phyloP scores from a whole-genome alignment of 92 coral and sea anemone species.

The Porites divaricata region DNA sequence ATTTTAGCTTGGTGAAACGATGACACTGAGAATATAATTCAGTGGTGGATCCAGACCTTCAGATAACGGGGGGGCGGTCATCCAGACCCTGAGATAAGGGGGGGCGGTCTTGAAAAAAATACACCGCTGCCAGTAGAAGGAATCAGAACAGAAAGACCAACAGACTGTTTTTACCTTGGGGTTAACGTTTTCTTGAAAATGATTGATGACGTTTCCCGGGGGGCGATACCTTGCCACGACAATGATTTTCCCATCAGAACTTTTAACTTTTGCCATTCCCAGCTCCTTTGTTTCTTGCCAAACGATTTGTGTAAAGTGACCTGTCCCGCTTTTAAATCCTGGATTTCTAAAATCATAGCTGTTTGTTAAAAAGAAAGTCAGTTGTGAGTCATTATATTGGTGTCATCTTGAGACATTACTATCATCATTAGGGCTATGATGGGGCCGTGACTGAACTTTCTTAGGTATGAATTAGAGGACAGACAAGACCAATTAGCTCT shows the following conservation, averaged over 20 bases:
- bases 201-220: slow-evolving; percentile 60
- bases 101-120: too few relatives aligned
- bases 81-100: too few relatives aligned
- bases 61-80: too few relatives aligned
- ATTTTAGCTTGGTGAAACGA: too few relatives aligned
- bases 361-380: neutral
- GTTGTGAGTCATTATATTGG: neutral
- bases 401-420: neutral
- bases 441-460: too few relatives aligned
- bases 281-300: slow-evolving; percentile 70
- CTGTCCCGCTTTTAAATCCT: slow-evolving; percentile 69
- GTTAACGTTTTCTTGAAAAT: slow-evolving; percentile 62
- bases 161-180: slow-evolving; percentile 15
- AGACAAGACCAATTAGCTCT: too few relatives aligned
- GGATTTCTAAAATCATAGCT: slow-evolving; percentile 66
- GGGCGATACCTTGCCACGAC: slow-evolving; percentile 72
- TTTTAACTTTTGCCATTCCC: slow-evolving; percentile 56
- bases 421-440: too few relatives aligned
- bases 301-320: slow-evolving; percentile 74
- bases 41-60: too few relatives aligned
- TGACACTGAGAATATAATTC: too few relatives aligned
- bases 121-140: too few relatives aligned
- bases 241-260: slow-evolving; percentile 45
- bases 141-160: neutral
- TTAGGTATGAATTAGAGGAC: too few relatives aligned